These are phyloP conservation scores for Yasuhikotakia modesta DNA, from an alignment of 2,797 vertebrate genomes.

Conservation along the genomic window DNA sequence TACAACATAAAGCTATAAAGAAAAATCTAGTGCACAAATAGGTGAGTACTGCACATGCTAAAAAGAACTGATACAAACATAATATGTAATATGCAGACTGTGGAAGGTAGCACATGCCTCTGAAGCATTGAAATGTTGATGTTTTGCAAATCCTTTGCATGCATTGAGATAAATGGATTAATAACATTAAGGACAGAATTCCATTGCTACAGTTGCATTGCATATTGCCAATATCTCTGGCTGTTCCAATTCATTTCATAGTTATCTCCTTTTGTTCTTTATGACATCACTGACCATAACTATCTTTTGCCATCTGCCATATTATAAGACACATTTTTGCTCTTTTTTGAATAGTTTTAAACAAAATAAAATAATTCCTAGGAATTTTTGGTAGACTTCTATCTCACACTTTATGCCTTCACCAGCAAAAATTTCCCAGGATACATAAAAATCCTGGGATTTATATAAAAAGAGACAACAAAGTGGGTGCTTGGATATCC, in stretches of 20 bases:
- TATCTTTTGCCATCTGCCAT: too few relatives aligned
- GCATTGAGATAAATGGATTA: too few relatives aligned
- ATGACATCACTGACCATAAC: too few relatives aligned
- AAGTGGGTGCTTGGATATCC: neutral
- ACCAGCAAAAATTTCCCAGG: neutral
- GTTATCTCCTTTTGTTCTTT: too few relatives aligned
- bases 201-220: too few relatives aligned
- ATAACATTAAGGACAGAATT: too few relatives aligned
- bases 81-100: neutral
- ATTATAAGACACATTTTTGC: too few relatives aligned
- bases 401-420: neutral
- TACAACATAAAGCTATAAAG: constrained; percentile 29
- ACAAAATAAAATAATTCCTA: neutral
- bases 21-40: constrained; percentile 23
- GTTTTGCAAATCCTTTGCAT: neutral
- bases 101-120: neutral
- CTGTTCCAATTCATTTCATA: too few relatives aligned
- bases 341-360: too few relatives aligned
- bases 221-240: too few relatives aligned
- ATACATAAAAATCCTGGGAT: constrained; percentile 7
- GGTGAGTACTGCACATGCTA: neutral
- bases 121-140: neutral
- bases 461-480: neutral
- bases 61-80: constrained; percentile 12
- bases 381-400: neutral